phyloP scores from a whole-genome alignment of 1,140 invertebrate genomes.

The Papilio machaon region DNA sequence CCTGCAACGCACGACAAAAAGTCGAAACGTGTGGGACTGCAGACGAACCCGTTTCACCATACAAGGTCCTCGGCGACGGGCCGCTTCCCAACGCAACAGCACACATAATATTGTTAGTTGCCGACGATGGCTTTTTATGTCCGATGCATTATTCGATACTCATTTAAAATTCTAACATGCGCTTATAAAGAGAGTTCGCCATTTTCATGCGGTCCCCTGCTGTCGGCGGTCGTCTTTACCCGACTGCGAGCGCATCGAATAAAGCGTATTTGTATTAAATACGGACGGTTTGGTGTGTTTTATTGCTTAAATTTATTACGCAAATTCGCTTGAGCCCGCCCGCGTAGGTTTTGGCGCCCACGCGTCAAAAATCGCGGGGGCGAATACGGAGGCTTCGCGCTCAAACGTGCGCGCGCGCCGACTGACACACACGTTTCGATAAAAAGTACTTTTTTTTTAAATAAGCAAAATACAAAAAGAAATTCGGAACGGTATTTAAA shows the following conservation, averaged over 20 bases:
- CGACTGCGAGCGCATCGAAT: slow-evolving; percentile 36
- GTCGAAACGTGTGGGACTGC: slow-evolving; percentile 79
- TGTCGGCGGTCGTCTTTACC: slow-evolving; percentile 65
- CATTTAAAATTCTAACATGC: slow-evolving; percentile 82
- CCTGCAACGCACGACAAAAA: slow-evolving; percentile 73
- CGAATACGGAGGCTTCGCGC: slow-evolving; percentile 70
- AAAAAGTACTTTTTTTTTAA: slow-evolving; percentile 48
- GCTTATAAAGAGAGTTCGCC: slow-evolving; percentile 78
- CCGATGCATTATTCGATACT: slow-evolving; percentile 81
- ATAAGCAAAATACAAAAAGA: slow-evolving; percentile 53
- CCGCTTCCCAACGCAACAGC: slow-evolving; percentile 76
- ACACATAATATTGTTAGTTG: slow-evolving; percentile 80
- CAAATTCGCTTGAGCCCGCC: slow-evolving; percentile 74
- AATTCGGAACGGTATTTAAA: slow-evolving; percentile 42
- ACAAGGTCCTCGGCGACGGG: slow-evolving; percentile 73
- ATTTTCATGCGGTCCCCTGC: slow-evolving; percentile 76
- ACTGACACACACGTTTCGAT: slow-evolving; percentile 64
- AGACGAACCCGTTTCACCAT: slow-evolving; percentile 78
- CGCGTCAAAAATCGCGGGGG: slow-evolving; percentile 75
- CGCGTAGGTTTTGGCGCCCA: slow-evolving; percentile 63
- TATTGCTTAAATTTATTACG: slow-evolving; percentile 74
- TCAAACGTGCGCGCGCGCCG: slow-evolving; percentile 73
- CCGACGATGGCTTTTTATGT: slow-evolving; percentile 79
- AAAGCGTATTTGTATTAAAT: slow-evolving; percentile 41
- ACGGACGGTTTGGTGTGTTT: slow-evolving; percentile 56